These are phyloP conservation scores for Mercenaria mercenaria DNA, from an alignment of 1,140 invertebrate species.

Conservation along the genomic window DNA sequence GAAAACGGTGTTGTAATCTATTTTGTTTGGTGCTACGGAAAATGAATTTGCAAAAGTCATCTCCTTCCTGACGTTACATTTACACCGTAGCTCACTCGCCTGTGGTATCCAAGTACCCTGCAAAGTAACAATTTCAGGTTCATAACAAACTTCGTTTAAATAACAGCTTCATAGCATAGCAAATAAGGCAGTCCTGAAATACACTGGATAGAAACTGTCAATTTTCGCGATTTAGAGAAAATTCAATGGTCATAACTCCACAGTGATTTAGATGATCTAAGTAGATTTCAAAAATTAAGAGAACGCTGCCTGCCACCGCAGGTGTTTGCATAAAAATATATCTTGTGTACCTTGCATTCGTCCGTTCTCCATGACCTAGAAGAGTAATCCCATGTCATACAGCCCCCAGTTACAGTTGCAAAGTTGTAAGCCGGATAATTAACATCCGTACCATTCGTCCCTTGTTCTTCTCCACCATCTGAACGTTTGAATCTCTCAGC, in stretches of 20 bases:
- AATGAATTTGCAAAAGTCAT: neutral
- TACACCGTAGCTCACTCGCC: neutral
- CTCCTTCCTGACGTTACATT: neutral
- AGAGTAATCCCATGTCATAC: neutral
- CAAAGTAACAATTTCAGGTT: neutral
- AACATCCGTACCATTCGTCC: neutral
- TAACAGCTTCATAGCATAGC: neutral
- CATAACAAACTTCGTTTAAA: neutral
- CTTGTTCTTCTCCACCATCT: neutral
- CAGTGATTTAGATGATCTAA: too few species aligned
- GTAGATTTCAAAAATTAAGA: too few species aligned
- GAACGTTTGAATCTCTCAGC: too few species aligned
- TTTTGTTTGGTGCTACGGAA: constrained; percentile 3
- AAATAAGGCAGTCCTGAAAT: neutral
- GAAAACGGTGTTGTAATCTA: constrained; percentile 2
- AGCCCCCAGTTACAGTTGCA: neutral
- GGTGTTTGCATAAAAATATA: too few species aligned
- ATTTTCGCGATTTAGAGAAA: neutral
- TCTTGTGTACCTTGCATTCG: neutral
- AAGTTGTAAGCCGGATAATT: neutral
- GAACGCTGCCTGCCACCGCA: too few species aligned
- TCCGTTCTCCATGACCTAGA: neutral
- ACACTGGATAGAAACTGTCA: neutral
- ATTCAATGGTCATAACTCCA: too few species aligned
- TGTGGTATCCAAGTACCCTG: neutral